These are phyloP conservation scores for Agrilus biguttatus DNA, from an alignment of 2,888 invertebrate genomes.

Conservation along the genomic window DNA sequence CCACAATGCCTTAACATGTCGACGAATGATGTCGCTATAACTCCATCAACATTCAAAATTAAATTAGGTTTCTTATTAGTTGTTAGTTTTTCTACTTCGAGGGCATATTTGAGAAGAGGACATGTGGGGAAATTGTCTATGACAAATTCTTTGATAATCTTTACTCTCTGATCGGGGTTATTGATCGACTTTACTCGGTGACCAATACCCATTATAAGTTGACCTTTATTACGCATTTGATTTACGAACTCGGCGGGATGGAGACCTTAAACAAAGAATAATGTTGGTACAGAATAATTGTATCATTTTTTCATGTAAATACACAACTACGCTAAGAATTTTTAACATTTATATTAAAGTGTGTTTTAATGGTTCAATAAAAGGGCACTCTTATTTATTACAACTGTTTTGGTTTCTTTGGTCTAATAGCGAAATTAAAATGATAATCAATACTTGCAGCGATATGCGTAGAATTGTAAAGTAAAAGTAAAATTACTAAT, in stretches of 20 bases:
- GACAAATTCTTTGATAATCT: constrained; percentile 92
- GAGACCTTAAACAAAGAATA: constrained; percentile 50
- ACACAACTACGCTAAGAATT: too few relatives aligned
- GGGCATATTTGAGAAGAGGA: constrained; percentile 87
- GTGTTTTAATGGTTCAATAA: too few relatives aligned
- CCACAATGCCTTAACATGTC: constrained; percentile 90
- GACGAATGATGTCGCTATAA: constrained; percentile 94
- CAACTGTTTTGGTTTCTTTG: too few relatives aligned
- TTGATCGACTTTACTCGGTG: constrained; percentile 85
- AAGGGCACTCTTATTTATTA: too few relatives aligned
- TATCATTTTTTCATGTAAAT: too few relatives aligned
- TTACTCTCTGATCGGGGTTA: constrained; percentile 97
- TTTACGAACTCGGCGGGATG: constrained; percentile 99
- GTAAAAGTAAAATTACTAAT: too few relatives aligned
- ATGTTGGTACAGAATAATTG: not conserved
- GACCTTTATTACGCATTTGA: constrained; percentile 89
- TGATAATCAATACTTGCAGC: too few relatives aligned
- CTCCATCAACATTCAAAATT: constrained; percentile 97
- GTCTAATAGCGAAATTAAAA: too few relatives aligned
- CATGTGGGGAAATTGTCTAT: constrained; percentile 85
- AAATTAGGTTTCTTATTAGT: constrained; percentile 99
- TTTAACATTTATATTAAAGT: too few relatives aligned
- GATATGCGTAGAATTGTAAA: too few relatives aligned
- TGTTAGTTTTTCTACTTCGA: constrained; percentile 97
- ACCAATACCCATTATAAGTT: constrained; percentile 98